phyloP scores from a whole-genome alignment of 2,113 vertebrate genomes.

The Mola mola region DNA sequence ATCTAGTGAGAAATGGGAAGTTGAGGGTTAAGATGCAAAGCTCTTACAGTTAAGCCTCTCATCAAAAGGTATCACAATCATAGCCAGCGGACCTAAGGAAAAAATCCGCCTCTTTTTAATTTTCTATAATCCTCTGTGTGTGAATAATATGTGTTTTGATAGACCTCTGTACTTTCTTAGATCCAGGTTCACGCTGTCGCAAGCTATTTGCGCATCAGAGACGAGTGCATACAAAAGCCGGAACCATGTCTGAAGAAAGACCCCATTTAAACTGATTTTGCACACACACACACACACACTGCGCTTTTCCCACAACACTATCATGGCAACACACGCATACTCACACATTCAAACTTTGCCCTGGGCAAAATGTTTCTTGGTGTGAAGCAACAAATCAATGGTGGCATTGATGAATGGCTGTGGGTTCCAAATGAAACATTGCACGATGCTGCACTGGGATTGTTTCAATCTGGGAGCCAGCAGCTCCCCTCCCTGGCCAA shows the following conservation, averaged over 20 bases:
- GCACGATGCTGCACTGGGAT: constrained; percentile 11
- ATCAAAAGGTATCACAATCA: constrained; percentile 20
- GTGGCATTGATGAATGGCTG: constrained; percentile 21
- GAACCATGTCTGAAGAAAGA: not conserved
- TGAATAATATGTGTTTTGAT: not conserved
- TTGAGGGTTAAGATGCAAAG: constrained; percentile 29
- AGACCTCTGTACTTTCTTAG: not conserved
- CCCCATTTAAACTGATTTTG: not conserved
- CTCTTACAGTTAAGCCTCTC: constrained; percentile 38
- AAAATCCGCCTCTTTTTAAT: not conserved
- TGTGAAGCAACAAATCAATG: constrained; percentile 28
- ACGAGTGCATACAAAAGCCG: not conserved
- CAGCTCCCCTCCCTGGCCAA: constrained; percentile 72
- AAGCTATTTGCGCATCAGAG: too few species aligned
- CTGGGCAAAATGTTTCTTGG: constrained; percentile 8
- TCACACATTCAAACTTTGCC: constrained; percentile 8
- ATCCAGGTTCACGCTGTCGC: not conserved
- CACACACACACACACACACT: not conserved
- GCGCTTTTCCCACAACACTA: too few species aligned
- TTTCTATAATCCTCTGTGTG: not conserved
- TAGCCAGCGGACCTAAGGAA: constrained; percentile 4
- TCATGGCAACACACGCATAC: constrained; percentile 1
- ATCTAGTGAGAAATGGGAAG: not conserved
- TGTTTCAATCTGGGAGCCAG: constrained; percentile 55
- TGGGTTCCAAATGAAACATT: constrained; percentile 28